phyloP scores from a whole-genome alignment of 1,140 invertebrate genomes.

The Berghia stephanieae region DNA sequence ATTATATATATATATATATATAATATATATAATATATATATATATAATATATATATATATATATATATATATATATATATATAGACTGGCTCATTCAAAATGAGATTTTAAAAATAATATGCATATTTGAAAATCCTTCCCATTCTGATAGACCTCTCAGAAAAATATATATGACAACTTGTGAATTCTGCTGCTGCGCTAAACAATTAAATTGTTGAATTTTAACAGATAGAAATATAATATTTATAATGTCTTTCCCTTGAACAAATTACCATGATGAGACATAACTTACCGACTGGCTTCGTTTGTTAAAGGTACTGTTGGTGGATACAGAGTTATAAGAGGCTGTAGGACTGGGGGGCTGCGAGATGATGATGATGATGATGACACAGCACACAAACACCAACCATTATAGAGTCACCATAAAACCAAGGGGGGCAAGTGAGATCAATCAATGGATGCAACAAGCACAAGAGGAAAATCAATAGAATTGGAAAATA shows the following conservation, averaged over 20 bases:
- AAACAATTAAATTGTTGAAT: neutral
- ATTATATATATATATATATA: too few species aligned
- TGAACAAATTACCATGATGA: neutral
- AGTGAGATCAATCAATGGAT: too few species aligned
- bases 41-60: too few species aligned
- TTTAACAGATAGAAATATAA: slow-evolving; percentile 4
- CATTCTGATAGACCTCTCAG: slow-evolving; percentile 30
- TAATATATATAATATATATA: too few species aligned
- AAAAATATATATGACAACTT: slow-evolving; percentile 49
- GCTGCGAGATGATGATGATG: slow-evolving; percentile 40
- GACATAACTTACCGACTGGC: slow-evolving; percentile 38
- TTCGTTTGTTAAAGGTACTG: slow-evolving; percentile 34
- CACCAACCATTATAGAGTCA: slow-evolving; percentile 9
- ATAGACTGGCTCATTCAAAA: too few species aligned
- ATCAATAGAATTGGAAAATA: too few species aligned
- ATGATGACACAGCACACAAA: slow-evolving; percentile 33
- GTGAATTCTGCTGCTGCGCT: slow-evolving; percentile 43
- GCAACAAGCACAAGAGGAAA: too few species aligned
- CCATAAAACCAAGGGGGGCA: too few species aligned
- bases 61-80: too few species aligned
- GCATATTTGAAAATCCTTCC: neutral
- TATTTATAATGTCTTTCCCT: neutral
- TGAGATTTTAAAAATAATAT: neutral
- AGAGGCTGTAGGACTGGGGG: slow-evolving; percentile 42
- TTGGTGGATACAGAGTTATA: slow-evolving; percentile 43